Conservation (phyloP, 2,888 invertebrate genomes). For the Stenolophus ochropezus region DNA sequence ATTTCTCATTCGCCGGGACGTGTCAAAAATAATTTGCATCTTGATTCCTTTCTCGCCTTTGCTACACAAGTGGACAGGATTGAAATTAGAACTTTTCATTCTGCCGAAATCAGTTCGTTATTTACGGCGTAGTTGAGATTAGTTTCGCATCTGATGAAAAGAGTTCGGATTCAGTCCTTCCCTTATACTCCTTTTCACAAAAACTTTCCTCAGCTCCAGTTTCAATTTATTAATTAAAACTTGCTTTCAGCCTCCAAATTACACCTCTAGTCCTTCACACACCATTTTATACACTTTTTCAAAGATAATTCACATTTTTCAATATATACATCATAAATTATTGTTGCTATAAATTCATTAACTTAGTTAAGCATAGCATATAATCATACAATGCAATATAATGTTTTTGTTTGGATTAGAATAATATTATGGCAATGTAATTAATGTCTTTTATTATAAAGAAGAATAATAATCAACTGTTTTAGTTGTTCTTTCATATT, state of each 20-base stretch:
- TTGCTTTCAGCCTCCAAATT: neutral
- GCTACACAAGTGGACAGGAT: conserved; percentile 41
- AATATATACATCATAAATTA: neutral
- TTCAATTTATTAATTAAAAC: conserved; percentile 29
- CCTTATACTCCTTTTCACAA: neutral
- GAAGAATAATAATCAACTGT: too few relatives aligned
- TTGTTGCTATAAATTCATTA: too few relatives aligned
- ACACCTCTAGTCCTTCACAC: neutral
- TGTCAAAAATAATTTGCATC: conserved; percentile 53
- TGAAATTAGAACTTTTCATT: conserved; percentile 57
- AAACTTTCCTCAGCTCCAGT: conserved; percentile 21
- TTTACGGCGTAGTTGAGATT: conserved; percentile 40
- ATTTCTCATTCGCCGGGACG: conserved; percentile 19
- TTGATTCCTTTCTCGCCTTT: conserved; percentile 36
- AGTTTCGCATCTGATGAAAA: conserved; percentile 41
- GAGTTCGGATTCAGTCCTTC: conserved; percentile 24
- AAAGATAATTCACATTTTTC: neutral
- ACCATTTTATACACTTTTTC: neutral
- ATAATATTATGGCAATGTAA: too few relatives aligned
- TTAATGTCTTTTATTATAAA: too few relatives aligned
- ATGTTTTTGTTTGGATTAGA: too few relatives aligned
- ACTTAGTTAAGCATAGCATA: too few relatives aligned
- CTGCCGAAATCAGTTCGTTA: conserved; percentile 41
- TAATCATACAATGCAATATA: too few relatives aligned
- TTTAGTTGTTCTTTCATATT: too few relatives aligned